Evolutionary conservation across 2,797 vertebrate species (phyloP), one percentile per base, ranked within the genome.

Genomic region (Phataginus tricuspis): DNA sequence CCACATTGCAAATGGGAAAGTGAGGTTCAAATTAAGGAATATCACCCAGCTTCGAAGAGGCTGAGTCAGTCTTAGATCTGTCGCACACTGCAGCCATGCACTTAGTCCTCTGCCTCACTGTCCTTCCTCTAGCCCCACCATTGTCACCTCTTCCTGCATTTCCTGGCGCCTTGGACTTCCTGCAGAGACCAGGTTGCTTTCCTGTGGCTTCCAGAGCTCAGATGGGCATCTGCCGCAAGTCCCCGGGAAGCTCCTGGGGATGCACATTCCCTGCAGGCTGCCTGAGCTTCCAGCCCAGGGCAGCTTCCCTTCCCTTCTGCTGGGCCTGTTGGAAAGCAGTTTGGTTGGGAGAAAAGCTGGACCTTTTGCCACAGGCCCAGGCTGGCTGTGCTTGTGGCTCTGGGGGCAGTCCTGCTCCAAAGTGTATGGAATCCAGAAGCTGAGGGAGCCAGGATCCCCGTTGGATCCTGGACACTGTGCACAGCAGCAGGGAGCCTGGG

Each of bases 1-100:
- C 21, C 59, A 45, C 2, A 0, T 64, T 42, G 86, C 68, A 57
- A 0, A 29, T 79, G 42, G 51, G 66, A 49, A 79, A 27, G 21
- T 29, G 34, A 69, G 90, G 45, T 49, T 94, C 91, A 66, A 11
- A 27, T 29, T n/a, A 27, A 71, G 95, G 71, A 85, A 3, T 8
- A 8, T 25, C 55, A 13, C 39, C n/a, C 39, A 53, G 5, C 57
- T 39, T 0, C 7, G 45, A 15, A 90, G 80, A 80, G 63, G 66
- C 57, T 18, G 25, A 16, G n/a, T 71, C 27, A 51, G 4, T 42
- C 23, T 27, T 8, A 2, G 90, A 31, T 66, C 18, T 23, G 59
- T 25, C 31, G 51, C 55, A 4, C 27, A 61, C 42, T 85, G 45
- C 10, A 90, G 92, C 61, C 13, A 0, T 0, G 59, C 79, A 2